These are phyloP conservation scores for Drosophila hamatofila DNA, from an alignment of 2,888 invertebrate genomes.

Conservation along the genomic window DNA sequence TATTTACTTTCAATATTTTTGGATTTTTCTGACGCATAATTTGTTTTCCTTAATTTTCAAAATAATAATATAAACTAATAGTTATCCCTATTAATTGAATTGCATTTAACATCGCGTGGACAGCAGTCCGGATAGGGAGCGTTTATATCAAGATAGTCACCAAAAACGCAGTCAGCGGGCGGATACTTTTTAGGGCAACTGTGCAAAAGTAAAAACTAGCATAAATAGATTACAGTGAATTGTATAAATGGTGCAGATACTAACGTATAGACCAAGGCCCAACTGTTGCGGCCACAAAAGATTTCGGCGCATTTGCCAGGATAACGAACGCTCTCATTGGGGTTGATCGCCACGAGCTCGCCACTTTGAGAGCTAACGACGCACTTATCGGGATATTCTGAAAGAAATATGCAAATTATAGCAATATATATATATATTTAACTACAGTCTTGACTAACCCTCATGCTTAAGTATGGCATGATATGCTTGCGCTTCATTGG, in stretches of 20 bases:
- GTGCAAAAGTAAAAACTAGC: neutral
- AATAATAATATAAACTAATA: neutral
- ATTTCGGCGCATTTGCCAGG: conserved; percentile 53
- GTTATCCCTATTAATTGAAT: conserved; percentile 6
- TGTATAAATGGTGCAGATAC: neutral
- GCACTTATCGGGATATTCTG: conserved; percentile 50
- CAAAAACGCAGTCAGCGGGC: conserved; percentile 33
- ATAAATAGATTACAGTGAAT: neutral
- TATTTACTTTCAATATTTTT: too few species aligned
- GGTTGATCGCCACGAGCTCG: conserved; percentile 18
- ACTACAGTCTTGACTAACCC: conserved; percentile 12
- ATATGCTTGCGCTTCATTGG: neutral
- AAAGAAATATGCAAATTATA: neutral
- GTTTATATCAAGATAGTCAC: conserved; percentile 7
- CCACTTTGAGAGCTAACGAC: conserved; percentile 26
- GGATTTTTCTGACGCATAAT: too few species aligned
- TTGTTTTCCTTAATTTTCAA: too few species aligned
- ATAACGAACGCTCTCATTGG: conserved; percentile 26
- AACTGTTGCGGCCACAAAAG: conserved; percentile 60
- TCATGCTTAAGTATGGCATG: conserved; percentile 28
- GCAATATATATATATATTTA: neutral
- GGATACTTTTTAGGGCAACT: conserved; percentile 31
- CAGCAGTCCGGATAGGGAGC: conserved; percentile 51
- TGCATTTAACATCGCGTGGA: conserved; percentile 34
- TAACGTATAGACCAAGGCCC: conserved; percentile 60